Evolutionary conservation across 2,797 vertebrate species (phyloP), one percentile per base, ranked within the genome.

Genomic region (Phalanger gymnotis): DNA sequence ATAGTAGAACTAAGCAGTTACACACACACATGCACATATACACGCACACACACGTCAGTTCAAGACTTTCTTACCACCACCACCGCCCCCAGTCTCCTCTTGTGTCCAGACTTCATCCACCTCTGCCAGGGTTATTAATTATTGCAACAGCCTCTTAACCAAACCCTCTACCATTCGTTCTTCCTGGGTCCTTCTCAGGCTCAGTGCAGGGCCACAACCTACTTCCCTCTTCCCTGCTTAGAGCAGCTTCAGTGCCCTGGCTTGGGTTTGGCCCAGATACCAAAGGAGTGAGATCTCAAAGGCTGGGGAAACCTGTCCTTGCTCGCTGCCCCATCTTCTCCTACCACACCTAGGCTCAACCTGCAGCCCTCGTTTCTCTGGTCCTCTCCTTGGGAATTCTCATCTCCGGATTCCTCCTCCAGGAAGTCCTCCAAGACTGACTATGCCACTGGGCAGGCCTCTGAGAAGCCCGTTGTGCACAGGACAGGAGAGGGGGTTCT

Each of bases 261-360:
- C 73, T 27, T 87, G 73, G 73, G 73, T 87, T 87, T 87, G 73
- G 40, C 73, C 40, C 73, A 81, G 73, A 81, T 81, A 27, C 40
- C 73, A 47, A 81, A 11, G 40, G 40, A 47, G 22, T 47, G 91
- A 95, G 87, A 2, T 3, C 34, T 52, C 51, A 25, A 4, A 2
- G 54, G 0, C 34, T 7, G 27, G 51, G 58, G 95, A 94, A 93
- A 87, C 30, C 93, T 95, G 89, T 89, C 22, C 53, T 73, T 95
- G 94, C 58, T 28, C 4, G 92, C 95, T 96, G 92, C 93, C 96
- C 57, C 52, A 0, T 40, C 91, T 96, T 58, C 52, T 96, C 94
- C 94, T 97, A 95, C 96, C 96, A 96, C 54, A 55, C 56, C 95
- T 90, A 66, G 93, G 94, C 95, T 87, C 66, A 53, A 87, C 94